A percentile compares a stretch with the other conserved stretches of the same genome.
These are phyloP conservation scores for Habroteleia sp. DNA, from an alignment of 2,888 invertebrate species.

Conservation along the genomic window DNA sequence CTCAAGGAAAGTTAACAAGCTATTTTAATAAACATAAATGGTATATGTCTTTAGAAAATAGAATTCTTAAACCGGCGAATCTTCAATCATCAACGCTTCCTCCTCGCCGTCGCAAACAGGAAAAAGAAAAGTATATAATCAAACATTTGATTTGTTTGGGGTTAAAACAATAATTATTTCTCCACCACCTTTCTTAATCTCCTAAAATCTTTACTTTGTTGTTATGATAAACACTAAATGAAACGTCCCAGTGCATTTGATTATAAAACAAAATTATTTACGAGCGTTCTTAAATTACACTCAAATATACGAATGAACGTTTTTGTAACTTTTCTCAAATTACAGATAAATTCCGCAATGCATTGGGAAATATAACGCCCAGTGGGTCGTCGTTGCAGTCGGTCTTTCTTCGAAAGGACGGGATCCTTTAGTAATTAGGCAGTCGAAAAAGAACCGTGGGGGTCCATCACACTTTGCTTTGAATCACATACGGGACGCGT, in stretches of 20 bases:
- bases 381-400: conserved; percentile 64
- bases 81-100: too few species aligned
- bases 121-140: too few species aligned
- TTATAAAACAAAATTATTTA: conserved; percentile 30
- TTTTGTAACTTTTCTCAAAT: conserved; percentile 53
- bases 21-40: conserved; percentile 51
- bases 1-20: conserved; percentile 57
- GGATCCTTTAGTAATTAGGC: conserved; percentile 76
- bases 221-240: conserved; percentile 11
- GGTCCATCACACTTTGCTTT: conserved; percentile 52
- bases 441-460: conserved; percentile 61
- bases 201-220: conserved; percentile 28
- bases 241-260: conserved; percentile 16
- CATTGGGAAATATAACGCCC: conserved; percentile 64
- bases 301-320: conserved; percentile 24
- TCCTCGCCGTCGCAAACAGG: too few species aligned
- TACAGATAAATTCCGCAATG: conserved; percentile 45
- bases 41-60: conserved; percentile 16
- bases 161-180: conserved; percentile 1
- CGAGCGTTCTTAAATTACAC: conserved; percentile 49
- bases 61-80: conserved; percentile 7
- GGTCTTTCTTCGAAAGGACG: conserved; percentile 66
- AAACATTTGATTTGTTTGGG: background rate
- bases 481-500: conserved; percentile 43
- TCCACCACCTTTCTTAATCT: conserved; percentile 2